Conservation (phyloP, 2,888 invertebrate genomes). For the Tenthredo amoena region DNA sequence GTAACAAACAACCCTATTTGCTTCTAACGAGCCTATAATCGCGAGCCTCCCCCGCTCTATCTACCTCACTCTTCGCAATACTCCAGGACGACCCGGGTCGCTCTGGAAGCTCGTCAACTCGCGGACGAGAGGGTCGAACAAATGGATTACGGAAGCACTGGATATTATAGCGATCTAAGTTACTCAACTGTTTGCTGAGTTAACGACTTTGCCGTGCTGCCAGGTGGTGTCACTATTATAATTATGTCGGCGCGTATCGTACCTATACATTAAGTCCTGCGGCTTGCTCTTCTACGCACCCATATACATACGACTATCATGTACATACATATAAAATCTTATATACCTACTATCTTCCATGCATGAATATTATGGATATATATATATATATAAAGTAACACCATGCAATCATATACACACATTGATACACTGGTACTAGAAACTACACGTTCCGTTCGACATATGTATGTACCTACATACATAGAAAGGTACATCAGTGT, state of each 20-base stretch:
- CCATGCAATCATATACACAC: neutral
- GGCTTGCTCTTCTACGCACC: neutral
- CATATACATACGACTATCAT: neutral
- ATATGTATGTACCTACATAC: neutral
- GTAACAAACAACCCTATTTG: constrained; percentile 45
- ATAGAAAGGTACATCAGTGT: neutral
- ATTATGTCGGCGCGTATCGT: constrained; percentile 65
- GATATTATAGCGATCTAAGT: constrained; percentile 70
- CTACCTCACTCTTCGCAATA: constrained; percentile 22
- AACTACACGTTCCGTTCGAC: neutral
- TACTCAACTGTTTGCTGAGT: constrained; percentile 70
- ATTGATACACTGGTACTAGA: neutral
- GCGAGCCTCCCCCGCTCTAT: constrained; percentile 55
- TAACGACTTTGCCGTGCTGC: constrained; percentile 71
- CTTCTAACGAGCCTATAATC: constrained; percentile 69
- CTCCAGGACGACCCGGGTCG: constrained; percentile 39
- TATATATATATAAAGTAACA: neutral
- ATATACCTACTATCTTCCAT: neutral
- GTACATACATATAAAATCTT: neutral
- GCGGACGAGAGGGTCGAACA: constrained; percentile 59
- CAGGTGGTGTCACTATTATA: constrained; percentile 74
- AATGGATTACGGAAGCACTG: constrained; percentile 70
- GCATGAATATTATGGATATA: too few species aligned
- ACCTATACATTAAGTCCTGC: constrained; percentile 27
- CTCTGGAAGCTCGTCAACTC: constrained; percentile 41